Conservation (phyloP, 2,113 vertebrate genomes). For the Rutilus rutilus region DNA sequence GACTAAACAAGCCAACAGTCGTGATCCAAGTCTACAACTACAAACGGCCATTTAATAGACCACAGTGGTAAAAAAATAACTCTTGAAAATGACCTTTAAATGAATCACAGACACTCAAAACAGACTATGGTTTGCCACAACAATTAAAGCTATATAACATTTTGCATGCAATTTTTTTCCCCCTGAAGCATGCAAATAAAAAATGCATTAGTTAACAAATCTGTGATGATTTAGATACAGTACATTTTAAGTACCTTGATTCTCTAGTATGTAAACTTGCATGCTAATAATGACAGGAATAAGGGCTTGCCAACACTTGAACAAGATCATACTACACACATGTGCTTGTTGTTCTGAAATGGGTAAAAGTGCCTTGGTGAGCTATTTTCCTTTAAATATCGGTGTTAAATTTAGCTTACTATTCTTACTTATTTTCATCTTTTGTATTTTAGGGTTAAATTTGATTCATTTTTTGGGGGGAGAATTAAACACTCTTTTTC, state of each 20-base stretch:
- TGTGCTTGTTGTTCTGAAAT: not conserved
- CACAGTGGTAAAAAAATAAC: not conserved
- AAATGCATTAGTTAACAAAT: not conserved
- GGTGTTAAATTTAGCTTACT: not conserved
- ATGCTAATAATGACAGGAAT: conserved; percentile 31
- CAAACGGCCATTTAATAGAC: not conserved
- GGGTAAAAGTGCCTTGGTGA: not conserved
- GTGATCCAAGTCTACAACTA: conserved; percentile 14
- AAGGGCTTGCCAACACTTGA: conserved; percentile 14
- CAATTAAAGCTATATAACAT: conserved; percentile 14
- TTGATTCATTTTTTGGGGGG: not conserved
- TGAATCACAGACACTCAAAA: not conserved
- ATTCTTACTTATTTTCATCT: not conserved
- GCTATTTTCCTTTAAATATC: not conserved
- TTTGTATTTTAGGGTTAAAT: not conserved
- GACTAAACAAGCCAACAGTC: conserved; percentile 13
- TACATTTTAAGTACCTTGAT: not conserved
- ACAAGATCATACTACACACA: not conserved
- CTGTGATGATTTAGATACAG: not conserved
- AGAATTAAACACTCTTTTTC: conserved; percentile 38
- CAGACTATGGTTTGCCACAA: conserved; percentile 1
- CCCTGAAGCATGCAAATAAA: not conserved
- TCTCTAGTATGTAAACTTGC: not conserved
- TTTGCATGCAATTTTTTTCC: too few relatives aligned
- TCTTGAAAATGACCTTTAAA: conserved; percentile 19